Base-by-base conservation (phyloP, 2,888 invertebrate species). In the Drosophila incognita region DNA sequence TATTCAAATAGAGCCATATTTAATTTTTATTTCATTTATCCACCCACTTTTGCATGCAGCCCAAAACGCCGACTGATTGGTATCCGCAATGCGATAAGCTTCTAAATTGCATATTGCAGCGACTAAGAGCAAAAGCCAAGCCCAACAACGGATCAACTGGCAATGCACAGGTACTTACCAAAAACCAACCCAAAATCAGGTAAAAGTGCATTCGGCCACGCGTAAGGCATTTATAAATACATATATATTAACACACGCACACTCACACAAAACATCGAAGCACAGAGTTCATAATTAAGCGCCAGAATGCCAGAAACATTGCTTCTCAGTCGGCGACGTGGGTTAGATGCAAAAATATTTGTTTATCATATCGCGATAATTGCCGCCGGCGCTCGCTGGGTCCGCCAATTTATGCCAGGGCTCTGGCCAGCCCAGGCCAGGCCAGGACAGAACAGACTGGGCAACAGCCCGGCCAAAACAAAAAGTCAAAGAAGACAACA, bases 261-360 rank as follows among this genome's bases (percentile, higher is more conserved):
- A 68, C 51, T 57, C 4, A 46, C 10, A 15, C 21, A 52, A 38
- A 65, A 68, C n/a, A 46, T 40, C 51, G 49, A 38, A 51, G 79
- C 75, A 56, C 65, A 73, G 75, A 82, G 88, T 89, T 89, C 89
- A 89, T 87, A 87, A 87, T 87, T 87, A 87, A 87, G 89, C 87
- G 87, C 87, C 84, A 82, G 84, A 84, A 84, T 84, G 74, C 76
- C 85, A 87, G 69, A 81, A 73, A 76, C 71, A 63, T 76, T 83
- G 76, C 82, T 69, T 67, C 77, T 76, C 73, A 70, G 49, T 51
- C 61, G 63, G 62, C 70, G 54, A 67, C 73, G 80, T 75, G 75
- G 82, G 82, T 82, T 86, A 87, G 90, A 87, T 87, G 90, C 90
- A 87, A 89, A 84, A 87, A 89, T 89, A 87, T 87, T 87, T 87